Evolutionary conservation across 2,113 vertebrate species (phyloP).

Genomic region (Himantopus leucocephalus): DNA sequence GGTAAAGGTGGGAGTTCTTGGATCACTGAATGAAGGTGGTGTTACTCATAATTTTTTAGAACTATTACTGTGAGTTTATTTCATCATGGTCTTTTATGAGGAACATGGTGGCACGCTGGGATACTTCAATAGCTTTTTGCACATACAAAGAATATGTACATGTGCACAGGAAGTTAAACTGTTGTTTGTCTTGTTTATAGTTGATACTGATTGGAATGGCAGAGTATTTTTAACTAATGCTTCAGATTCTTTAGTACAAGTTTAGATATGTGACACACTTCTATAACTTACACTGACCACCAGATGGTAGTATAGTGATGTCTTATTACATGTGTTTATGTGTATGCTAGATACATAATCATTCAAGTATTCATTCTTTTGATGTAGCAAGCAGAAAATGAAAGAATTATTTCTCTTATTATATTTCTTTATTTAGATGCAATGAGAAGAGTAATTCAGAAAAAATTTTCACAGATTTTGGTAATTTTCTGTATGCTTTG

Average conservation of each 20-base stretch:
- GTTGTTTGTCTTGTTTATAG: neutral
- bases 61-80: neutral
- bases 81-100: neutral
- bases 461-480: neutral
- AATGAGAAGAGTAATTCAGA: neutral
- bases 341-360: neutral
- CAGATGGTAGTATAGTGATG: conserved; percentile 41
- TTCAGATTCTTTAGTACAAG: neutral
- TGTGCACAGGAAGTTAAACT: neutral
- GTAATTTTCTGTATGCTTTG: neutral
- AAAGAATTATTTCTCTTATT: neutral
- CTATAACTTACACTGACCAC: neutral
- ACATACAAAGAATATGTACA: neutral
- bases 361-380: neutral
- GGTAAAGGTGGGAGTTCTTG: neutral
- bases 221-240: neutral
- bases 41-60: neutral
- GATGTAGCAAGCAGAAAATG: neutral
- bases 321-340: neutral
- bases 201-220: neutral
- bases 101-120: neutral
- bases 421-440: neutral
- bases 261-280: neutral
- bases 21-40: neutral
- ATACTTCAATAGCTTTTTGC: neutral